Conservation (phyloP, 1,140 invertebrate genomes). For the Yoshiicerus persimilis region DNA sequence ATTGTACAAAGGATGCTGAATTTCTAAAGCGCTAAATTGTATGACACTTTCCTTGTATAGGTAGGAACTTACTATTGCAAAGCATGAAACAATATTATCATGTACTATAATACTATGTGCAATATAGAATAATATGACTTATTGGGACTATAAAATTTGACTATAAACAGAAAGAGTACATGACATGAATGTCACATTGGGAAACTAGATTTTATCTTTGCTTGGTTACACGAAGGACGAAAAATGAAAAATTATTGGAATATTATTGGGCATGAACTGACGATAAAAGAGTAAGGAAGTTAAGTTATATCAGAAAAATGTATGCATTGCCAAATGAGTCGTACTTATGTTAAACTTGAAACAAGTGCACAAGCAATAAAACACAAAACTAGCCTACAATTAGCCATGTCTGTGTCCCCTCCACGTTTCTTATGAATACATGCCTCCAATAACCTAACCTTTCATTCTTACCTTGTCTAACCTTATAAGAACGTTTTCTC, state of each 20-base stretch:
- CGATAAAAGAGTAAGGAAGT: neutral
- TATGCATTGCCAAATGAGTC: neutral
- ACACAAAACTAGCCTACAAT: neutral
- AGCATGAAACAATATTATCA: neutral
- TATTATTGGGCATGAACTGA: neutral
- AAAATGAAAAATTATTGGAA: neutral
- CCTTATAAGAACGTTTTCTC: neutral
- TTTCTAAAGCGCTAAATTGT: no score
- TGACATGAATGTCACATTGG: neutral
- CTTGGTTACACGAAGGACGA: neutral
- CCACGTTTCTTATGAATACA: neutral
- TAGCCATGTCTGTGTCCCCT: neutral
- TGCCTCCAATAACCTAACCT: neutral
- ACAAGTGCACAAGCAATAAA: neutral
- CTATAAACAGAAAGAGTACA: no score
- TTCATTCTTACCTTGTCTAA: neutral
- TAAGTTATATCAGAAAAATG: neutral
- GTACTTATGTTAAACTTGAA: neutral
- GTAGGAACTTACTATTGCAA: no score
- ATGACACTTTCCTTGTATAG: neutral
- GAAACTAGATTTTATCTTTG: neutral
- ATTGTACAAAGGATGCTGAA: no score
- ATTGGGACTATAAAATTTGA: no score
- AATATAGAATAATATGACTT: no score
- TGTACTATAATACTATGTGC: no score